phyloP scores from a whole-genome alignment of 2,797 vertebrate species.

The Dryobates pubescens region DNA sequence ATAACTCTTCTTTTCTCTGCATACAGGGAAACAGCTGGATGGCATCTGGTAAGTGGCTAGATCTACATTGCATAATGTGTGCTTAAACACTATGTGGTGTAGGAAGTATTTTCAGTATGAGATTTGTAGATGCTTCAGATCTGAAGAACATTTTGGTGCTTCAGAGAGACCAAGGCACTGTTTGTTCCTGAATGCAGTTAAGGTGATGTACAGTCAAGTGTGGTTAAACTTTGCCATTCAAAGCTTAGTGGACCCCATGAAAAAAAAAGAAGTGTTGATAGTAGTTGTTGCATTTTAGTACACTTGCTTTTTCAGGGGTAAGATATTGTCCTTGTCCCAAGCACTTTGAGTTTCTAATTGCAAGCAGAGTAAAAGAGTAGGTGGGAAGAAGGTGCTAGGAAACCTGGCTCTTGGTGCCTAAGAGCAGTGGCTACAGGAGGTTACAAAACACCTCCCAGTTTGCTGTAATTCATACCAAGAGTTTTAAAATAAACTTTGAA shows the following conservation, averaged over 20 bases:
- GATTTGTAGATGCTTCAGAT: neutral
- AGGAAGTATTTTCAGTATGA: neutral
- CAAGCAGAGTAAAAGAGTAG: neutral
- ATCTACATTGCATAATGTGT: constrained; percentile 20
- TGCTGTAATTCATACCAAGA: neutral
- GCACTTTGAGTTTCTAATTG: neutral
- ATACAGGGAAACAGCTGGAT: constrained; percentile 97
- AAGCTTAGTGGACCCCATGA: neutral
- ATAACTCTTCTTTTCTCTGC: constrained; percentile 70
- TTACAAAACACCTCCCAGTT: neutral
- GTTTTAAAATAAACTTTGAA: too few species aligned
- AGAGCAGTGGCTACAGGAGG: neutral
- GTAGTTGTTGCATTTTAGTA: neutral
- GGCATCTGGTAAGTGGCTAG: constrained; percentile 92
- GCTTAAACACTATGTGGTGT: neutral
- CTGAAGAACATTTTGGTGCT: neutral
- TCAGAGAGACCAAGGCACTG: neutral
- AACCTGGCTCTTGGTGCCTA: neutral
- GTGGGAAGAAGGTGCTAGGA: neutral
- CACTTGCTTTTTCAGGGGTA: neutral
- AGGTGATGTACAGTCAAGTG: neutral
- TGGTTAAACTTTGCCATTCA: neutral
- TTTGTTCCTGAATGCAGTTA: neutral
- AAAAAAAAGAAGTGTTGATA: neutral
- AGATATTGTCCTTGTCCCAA: neutral